phyloP scores from a whole-genome alignment of 2,113 vertebrate species.

The Perca flavescens region DNA sequence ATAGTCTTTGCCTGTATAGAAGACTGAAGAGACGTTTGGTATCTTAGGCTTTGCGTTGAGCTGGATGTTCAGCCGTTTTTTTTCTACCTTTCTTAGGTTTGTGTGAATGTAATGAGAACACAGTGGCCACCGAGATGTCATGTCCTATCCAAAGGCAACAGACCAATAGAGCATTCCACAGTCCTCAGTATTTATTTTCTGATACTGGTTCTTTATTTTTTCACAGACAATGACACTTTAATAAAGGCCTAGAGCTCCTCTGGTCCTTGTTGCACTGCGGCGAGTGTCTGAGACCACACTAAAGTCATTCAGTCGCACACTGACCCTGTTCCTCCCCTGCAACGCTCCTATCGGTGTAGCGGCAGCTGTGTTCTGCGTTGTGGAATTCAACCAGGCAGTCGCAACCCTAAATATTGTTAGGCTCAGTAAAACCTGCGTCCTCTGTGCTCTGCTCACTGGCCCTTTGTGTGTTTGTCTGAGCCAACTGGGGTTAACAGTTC shows the following conservation, averaged over 20 bases:
- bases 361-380: constrained; percentile 67
- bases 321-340: constrained; percentile 1
- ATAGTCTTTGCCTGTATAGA: background rate
- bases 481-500: constrained; percentile 71
- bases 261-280: constrained; percentile 51
- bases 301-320: constrained; percentile 60
- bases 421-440: constrained; percentile 53
- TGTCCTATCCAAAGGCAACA: background rate
- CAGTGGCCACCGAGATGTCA: constrained; percentile 1
- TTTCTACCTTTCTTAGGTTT: background rate
- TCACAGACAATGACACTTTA: constrained; percentile 35
- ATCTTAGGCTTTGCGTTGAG: too few relatives aligned
- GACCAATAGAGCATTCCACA: background rate
- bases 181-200: constrained; percentile 15
- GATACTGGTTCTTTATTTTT: constrained; percentile 32
- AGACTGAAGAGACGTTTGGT: constrained; percentile 2
- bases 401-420: constrained; percentile 65
- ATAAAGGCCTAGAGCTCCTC: constrained; percentile 65
- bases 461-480: constrained; percentile 63
- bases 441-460: constrained; percentile 26
- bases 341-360: constrained; percentile 13
- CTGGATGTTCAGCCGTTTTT: background rate
- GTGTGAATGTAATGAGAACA: constrained; percentile 8
- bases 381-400: constrained; percentile 71
- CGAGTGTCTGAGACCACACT: constrained; percentile 47